Base-by-base conservation (phyloP, 1,140 invertebrate species). In the Heterodera carotae region DNA sequence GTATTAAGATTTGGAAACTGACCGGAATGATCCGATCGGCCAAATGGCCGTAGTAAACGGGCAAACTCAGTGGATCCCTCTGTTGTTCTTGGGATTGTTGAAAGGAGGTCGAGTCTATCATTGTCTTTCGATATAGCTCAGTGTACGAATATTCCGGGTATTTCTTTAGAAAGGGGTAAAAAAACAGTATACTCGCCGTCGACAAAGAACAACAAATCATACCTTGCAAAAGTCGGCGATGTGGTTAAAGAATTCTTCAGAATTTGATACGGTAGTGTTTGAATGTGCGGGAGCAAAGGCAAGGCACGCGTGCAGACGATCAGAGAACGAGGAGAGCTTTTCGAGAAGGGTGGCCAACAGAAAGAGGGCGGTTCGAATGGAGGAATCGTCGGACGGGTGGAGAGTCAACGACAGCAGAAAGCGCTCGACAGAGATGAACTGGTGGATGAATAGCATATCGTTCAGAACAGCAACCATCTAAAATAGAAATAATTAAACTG, bases 171-270 rank as follows among this genome's bases (percentile, higher is more conserved):
- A 33, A 18, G 31, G 27, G 31, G 15, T 33, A 39, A 76, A 33
- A 12, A 34, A 33, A 31, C 8, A 60, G 22, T 10, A 33, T 18
- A 60, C 36, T 25, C 12, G 60, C 29, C 48, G 69, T 78, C 31
- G 53, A 0, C 36, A n/a, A 78, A 67, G 34, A 76, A 25, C 27
- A 34, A n/a, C n/a, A n/a, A n/a, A n/a, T n/a, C n/a, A n/a, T n/a
- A 78, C 77, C 77, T 81, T 79, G 59, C 70, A 60, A 72, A 83
- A 82, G 31, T 81, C 81, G 33, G 74, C 60, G 69, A 82, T 64
- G 56, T 84, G 83, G n/a, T 36, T 69, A 67, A 82, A 82, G 59
- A 75, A 82, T 22, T 82, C 81, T 33, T 81, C 81, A 6, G 81
- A 83, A 22, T 82, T 82, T n/a, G 81, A 33, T 31, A 22, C 64